Base-by-base conservation (phyloP, 2,113 vertebrate genomes). In the Pygoscelis antarcticus region DNA sequence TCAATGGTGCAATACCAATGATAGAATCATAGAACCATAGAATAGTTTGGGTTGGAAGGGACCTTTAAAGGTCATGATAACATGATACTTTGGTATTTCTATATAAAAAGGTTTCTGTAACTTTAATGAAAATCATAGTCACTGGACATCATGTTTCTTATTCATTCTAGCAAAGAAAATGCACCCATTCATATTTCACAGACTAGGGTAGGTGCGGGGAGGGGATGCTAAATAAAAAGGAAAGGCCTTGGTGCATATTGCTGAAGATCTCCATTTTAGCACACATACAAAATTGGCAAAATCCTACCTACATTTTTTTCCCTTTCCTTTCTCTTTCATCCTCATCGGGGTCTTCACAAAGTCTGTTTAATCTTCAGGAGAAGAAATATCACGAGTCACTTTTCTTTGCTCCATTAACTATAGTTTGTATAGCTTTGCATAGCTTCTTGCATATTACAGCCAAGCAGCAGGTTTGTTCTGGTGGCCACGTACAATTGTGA, bases 191-290 rank as follows among this genome's bases (percentile, higher is more conserved):
- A n/a, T 65, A 64, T 60, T 81, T 64, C 69, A 76, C n/a, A 60
- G 23, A 29, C 7, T 32, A 15, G 25, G 10, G 6, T 0, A 1
- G 16, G 13, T 21, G 19, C 22, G n/a, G 4, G 26, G 4, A 9
- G 9, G 3, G 3, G 58, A 54, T 21, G 27, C 14, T 62, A 46
- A 47, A 52, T 3, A 34, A 51, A 77, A 82, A 54, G 16, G 11
- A 85, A 95, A 75, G 44, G 36, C 34, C 2, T 2, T 58, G 54
- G 17, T 82, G 16, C 9, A 12, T 49, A 16, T 29, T 64, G 54
- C 25, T 51, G 77, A 86, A 55, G 27, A 81, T 64, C 13, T 89
- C 38, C 19, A 51, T 78, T 82, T 88, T 16, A 58, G 42, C 47
- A 40, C 13, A 40, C 12, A 46, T 3, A 58, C 4, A 83, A 62